phyloP scores from a whole-genome alignment of 2,113 vertebrate genomes.

The Sinocyclocheilus anshuiensis region DNA sequence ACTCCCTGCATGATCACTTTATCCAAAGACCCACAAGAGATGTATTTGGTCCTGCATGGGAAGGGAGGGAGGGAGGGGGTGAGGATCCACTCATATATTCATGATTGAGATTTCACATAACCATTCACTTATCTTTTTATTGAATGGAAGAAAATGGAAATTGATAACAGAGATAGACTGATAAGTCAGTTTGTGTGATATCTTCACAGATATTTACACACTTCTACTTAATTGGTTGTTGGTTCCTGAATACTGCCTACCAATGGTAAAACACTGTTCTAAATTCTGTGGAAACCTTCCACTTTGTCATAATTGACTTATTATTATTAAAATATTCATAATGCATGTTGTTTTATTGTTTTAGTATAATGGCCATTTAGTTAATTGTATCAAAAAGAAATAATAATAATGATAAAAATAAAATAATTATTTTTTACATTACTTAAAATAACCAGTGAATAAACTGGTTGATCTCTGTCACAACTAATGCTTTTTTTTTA shows the following conservation, averaged over 20 bases:
- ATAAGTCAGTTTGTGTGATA: neutral
- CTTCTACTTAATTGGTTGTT: neutral
- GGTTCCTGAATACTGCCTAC: no score
- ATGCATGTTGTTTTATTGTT: neutral
- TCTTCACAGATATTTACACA: neutral
- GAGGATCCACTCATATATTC: neutral
- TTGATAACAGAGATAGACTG: neutral
- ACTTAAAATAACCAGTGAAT: neutral
- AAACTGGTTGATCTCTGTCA: neutral
- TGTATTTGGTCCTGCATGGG: constrained; percentile 37
- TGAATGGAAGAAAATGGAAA: neutral
- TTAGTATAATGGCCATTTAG: neutral
- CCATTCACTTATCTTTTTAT: neutral
- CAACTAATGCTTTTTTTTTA: no score
- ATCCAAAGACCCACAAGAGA: constrained; percentile 43
- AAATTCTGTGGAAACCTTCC: neutral
- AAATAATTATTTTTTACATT: neutral
- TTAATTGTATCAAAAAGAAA: neutral
- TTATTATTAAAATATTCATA: neutral
- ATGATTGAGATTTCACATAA: neutral
- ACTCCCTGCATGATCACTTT: constrained; percentile 36
- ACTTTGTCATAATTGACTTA: neutral
- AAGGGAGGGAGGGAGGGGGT: neutral
- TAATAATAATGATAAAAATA: neutral
- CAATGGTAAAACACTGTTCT: neutral